Evolutionary conservation across 2,888 invertebrate genomes (phyloP).

Genomic region (Tyria jacobaeae): DNA sequence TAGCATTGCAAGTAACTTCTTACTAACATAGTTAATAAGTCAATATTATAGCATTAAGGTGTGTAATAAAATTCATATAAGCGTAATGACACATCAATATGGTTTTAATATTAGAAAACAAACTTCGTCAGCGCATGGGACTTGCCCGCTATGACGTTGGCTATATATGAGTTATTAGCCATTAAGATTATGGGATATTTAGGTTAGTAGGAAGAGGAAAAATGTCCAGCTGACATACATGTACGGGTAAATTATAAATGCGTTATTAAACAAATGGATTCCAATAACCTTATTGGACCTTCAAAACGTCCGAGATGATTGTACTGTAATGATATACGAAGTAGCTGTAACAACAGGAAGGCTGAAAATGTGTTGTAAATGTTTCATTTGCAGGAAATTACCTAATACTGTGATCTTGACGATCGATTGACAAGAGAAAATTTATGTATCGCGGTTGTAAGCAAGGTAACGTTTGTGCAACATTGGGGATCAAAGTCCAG

Average conservation of each 20-base stretch:
- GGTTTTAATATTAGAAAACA: slow-evolving; percentile 29
- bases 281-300: not conserved
- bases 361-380: slow-evolving; percentile 9
- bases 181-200: too few species aligned
- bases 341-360: not conserved
- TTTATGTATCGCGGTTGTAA: slow-evolving; percentile 17
- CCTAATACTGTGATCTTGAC: slow-evolving; percentile 8
- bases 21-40: not conserved
- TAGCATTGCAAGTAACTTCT: not conserved
- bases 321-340: not conserved
- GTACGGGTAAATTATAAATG: not conserved
- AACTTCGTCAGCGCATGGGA: slow-evolving; percentile 22
- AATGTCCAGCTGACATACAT: too few species aligned
- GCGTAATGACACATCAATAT: slow-evolving; percentile 18
- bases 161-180: too few species aligned
- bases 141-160: slow-evolving; percentile 34
- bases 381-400: not conserved
- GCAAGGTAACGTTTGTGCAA: slow-evolving; percentile 15
- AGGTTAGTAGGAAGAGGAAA: not conserved
- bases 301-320: not conserved
- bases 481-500: slow-evolving; percentile 17
- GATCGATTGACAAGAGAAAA: slow-evolving; percentile 12
- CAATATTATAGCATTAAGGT: not conserved
- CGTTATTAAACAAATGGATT: not conserved
- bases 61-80: not conserved